Base-by-base conservation (phyloP, 2,797 vertebrate species). In the Heliangelus exortis region DNA sequence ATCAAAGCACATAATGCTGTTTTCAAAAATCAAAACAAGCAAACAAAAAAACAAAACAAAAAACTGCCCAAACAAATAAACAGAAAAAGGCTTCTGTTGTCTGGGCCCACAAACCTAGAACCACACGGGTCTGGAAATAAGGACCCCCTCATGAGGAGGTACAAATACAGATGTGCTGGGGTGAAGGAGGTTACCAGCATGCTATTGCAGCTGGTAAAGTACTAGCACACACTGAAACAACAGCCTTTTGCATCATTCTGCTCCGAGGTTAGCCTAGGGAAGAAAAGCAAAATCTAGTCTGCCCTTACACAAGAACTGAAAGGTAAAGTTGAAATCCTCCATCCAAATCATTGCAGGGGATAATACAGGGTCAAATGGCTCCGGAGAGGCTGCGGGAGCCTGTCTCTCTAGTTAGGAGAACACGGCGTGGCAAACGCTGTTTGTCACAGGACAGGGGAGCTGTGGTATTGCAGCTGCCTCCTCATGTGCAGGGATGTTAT, bases 401-500 rank as follows among this genome's bases (percentile, higher is more conserved):
- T 22, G 31, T 53, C 41, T 77, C 54, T 75, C 57, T 33, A 7
- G 36, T 68, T 67, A 10, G 39, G 34, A 73, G 55, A 7, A 12
- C 41, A 41, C 9, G 21, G 57, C 0, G 0, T 82, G 74, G 86
- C 81, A 87, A 93, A 87, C 78, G 3, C 71, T 50, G 63, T 84
- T 79, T 84, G 61, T 74, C 84, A 92, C 81, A 85, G 71, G 91
- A 91, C 75, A 4, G 13, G 92, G 81, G 59, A 93, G 67, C 91
- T 95, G 48, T 61, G 81, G 92, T 78, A 67, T 41, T 84, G 81
- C 84, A 93, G 75, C 76, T 61, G 68, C 75, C 33, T 84, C 74
- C 61, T 29, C 0, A 0, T 12, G 50, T 0, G 2, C n/a, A 57
- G 57, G 53, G 75, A 79, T 50, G 53, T 61, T 89, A 48, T 80